These are phyloP conservation scores for Gari tellinella DNA, from an alignment of 2,888 invertebrate genomes.

Conservation along the genomic window DNA sequence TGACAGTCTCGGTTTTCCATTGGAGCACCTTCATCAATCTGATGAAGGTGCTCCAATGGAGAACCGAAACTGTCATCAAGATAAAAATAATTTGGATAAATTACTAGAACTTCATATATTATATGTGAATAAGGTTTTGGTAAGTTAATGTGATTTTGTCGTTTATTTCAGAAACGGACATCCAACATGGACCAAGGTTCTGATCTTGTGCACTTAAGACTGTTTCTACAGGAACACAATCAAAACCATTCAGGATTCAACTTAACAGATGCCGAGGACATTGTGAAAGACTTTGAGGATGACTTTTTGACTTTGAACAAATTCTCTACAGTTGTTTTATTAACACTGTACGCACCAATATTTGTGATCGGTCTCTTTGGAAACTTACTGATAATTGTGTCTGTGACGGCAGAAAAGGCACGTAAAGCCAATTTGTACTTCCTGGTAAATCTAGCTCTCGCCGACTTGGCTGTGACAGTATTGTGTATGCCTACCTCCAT, in stretches of 20 bases:
- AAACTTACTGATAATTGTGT: slow-evolving; percentile 80
- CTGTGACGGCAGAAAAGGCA: slow-evolving; percentile 72
- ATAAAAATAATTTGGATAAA: too few species aligned
- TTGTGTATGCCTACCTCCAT: slow-evolving; percentile 91
- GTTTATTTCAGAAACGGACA: too few species aligned
- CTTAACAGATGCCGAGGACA: slow-evolving; percentile 63
- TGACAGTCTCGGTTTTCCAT: too few species aligned
- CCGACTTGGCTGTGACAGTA: slow-evolving; percentile 91
- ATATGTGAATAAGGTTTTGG: too few species aligned
- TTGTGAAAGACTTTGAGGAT: slow-evolving; percentile 66
- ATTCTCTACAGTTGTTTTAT: slow-evolving; percentile 72
- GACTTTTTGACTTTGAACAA: slow-evolving; percentile 63
- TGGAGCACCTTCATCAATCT: too few species aligned
- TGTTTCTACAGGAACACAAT: slow-evolving; percentile 47
- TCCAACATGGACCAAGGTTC: slow-evolving; percentile 66
- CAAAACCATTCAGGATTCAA: slow-evolving; percentile 58
- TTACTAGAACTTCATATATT: too few species aligned
- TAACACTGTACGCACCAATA: slow-evolving; percentile 76
- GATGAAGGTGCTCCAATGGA: too few species aligned
- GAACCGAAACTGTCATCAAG: too few species aligned
- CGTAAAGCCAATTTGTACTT: slow-evolving; percentile 87
- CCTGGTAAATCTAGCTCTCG: slow-evolving; percentile 90
- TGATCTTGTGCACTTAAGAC: slow-evolving; percentile 62
- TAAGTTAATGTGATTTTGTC: too few species aligned
- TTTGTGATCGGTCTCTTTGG: slow-evolving; percentile 78